Base-by-base conservation (phyloP, 2,113 vertebrate species). In the Laterallus jamaicensis region DNA sequence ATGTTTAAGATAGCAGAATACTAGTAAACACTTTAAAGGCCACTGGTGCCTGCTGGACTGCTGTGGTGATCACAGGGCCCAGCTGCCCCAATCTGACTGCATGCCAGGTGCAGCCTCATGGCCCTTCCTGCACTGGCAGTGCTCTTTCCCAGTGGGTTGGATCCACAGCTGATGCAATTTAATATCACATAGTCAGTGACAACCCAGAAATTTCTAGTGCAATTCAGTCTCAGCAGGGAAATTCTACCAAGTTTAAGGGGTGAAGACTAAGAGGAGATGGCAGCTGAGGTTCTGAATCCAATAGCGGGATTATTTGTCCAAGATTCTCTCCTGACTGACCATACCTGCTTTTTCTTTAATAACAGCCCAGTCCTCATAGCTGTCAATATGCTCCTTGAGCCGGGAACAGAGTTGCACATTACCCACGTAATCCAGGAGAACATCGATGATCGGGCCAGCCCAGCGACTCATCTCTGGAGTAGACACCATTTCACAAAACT, bases 401-500 rank as follows among this genome's bases (percentile, higher is more conserved):
- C 97, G 97, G 12, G 98, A 98, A 95, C 99, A 99, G 55, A 99
- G 98, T 76, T 98, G 98, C 90, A 99, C 99, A 0, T 99, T 99
- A 56, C 98, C 99, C 52, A 99, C 99, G 2, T 99, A 99, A 96
- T 99, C 99, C 96, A 99, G 98, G 37, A 99, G 98, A 93, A 99
- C 84, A n/a, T 99, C 99, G 3, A 99, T 96, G 87, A 99, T 97
- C 0, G 99, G 99, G n/a, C 99, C 99, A 0, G 99, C 99, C 98
- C 98, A 98, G 88, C 98, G 97, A 95, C 97, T 98, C 85, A 99
- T 98, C 75, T 98, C 97, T 1, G 98, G 96, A n/a, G 98, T 95
- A 2, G 98, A 99, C 91, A 99, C 97, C 98, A 99, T 98, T 96
- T 99, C 99, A 88, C 99, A 99, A 96, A 99, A 99, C 99, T 99